A percentile compares a stretch with the other conserved stretches of the same genome.
These are phyloP conservation scores for Leucophora obtusa DNA, from an alignment of 2,888 invertebrate genomes.

Conservation along the genomic window DNA sequence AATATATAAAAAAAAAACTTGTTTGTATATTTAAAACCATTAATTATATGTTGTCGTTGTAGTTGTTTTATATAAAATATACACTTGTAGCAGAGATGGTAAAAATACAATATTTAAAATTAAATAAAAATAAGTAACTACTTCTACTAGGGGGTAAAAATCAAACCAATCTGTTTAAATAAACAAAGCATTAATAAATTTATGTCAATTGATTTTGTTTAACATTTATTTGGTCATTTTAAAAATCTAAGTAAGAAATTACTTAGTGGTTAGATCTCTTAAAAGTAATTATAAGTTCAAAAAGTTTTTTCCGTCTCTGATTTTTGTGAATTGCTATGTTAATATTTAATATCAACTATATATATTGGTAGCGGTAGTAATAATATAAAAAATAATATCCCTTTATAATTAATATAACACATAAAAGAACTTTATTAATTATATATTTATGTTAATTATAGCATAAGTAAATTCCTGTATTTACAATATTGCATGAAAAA, in stretches of 20 bases:
- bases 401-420: conserved; percentile 1
- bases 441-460: conserved; percentile 3
- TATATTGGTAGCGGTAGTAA: not conserved
- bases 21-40: not conserved
- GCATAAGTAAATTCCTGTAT: not conserved
- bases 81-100: not conserved
- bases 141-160: too few species aligned
- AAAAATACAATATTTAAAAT: not conserved
- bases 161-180: too few species aligned
- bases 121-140: too few species aligned
- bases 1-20: not conserved
- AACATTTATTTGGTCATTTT: too few species aligned
- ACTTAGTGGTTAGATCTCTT: too few species aligned
- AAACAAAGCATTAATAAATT: too few species aligned
- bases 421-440: conserved; percentile 1
- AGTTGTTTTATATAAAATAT: not conserved
- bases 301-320: not conserved
- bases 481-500: not conserved
- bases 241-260: too few species aligned
- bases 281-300: too few species aligned
- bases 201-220: too few species aligned
- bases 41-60: not conserved
- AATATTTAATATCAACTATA: not conserved
- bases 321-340: not conserved
- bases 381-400: not conserved